These are phyloP conservation scores for Galeopsomyia nigrocyanea DNA, from an alignment of 2,888 invertebrate genomes.

Conservation along the genomic window DNA sequence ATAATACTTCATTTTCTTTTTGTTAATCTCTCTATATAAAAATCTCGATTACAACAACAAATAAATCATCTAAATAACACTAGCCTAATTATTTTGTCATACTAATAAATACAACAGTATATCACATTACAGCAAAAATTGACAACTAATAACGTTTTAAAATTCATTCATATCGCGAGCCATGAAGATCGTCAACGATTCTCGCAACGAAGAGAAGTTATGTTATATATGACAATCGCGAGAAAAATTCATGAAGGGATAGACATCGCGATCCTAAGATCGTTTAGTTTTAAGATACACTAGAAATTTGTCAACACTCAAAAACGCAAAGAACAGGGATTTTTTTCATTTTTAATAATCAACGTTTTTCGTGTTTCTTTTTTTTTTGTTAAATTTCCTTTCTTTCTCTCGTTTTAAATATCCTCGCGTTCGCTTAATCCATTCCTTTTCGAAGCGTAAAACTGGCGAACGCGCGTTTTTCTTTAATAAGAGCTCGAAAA, in stretches of 20 bases:
- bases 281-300: slow-evolving; percentile 14
- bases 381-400: no score
- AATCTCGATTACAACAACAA: slow-evolving; percentile 37
- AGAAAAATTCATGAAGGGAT: slow-evolving; percentile 22
- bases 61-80: slow-evolving; percentile 30
- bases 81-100: slow-evolving; percentile 34
- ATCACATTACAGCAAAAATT: slow-evolving; percentile 44
- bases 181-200: slow-evolving; percentile 16
- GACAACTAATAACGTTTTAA: slow-evolving; percentile 34
- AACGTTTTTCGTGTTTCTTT: slow-evolving; percentile 20
- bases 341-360: slow-evolving; percentile 11
- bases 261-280: slow-evolving; percentile 19
- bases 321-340: slow-evolving; percentile 37
- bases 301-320: slow-evolving; percentile 38
- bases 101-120: slow-evolving; percentile 35
- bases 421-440: slow-evolving; percentile 1
- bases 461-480: slow-evolving; percentile 3
- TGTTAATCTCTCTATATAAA: slow-evolving; percentile 31
- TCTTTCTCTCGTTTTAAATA: slow-evolving; percentile 22
- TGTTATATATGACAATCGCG: slow-evolving; percentile 5
- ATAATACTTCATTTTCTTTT: background rate
- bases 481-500: slow-evolving; percentile 29
- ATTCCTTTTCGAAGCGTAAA: slow-evolving; percentile 14
- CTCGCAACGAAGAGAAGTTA: background rate
- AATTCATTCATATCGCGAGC: slow-evolving; percentile 5